phyloP scores from a whole-genome alignment of 2,888 invertebrate genomes.

The Geotrupes spiniger region DNA sequence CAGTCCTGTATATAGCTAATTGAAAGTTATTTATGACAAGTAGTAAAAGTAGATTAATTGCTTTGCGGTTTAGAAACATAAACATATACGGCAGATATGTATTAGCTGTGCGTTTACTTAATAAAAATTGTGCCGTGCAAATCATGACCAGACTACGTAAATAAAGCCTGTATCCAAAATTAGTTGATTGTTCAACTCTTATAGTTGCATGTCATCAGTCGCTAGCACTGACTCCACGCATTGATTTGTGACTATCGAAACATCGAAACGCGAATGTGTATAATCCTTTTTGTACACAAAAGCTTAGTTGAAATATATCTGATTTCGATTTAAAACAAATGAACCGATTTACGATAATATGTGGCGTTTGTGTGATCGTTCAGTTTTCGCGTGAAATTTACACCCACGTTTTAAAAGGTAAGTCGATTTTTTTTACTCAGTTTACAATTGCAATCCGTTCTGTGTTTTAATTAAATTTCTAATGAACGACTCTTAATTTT shows the following conservation, averaged over 20 bases:
- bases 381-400: not conserved
- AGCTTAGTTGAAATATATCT: conserved; percentile 3
- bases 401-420: not conserved
- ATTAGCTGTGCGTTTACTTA: too few species aligned
- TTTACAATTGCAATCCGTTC: too few species aligned
- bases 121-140: conserved; percentile 1
- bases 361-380: conserved; percentile 3
- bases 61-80: too few species aligned
- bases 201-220: conserved; percentile 4
- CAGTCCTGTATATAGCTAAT: too few species aligned
- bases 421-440: not conserved
- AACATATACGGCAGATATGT: too few species aligned
- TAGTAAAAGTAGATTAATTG: too few species aligned
- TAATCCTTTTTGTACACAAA: conserved; percentile 2
- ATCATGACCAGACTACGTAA: not conserved
- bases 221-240: conserved; percentile 1
- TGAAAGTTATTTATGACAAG: too few species aligned
- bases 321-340: conserved; percentile 4
- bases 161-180: conserved; percentile 1
- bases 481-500: too few species aligned
- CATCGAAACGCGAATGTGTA: conserved; percentile 1
- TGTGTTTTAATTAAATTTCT: too few species aligned
- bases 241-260: conserved; percentile 6
- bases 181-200: conserved; percentile 4
- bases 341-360: conserved; percentile 1